Evolutionary conservation across 2,888 invertebrate species (phyloP).

Genomic region (Stictocephala bisonia): DNA sequence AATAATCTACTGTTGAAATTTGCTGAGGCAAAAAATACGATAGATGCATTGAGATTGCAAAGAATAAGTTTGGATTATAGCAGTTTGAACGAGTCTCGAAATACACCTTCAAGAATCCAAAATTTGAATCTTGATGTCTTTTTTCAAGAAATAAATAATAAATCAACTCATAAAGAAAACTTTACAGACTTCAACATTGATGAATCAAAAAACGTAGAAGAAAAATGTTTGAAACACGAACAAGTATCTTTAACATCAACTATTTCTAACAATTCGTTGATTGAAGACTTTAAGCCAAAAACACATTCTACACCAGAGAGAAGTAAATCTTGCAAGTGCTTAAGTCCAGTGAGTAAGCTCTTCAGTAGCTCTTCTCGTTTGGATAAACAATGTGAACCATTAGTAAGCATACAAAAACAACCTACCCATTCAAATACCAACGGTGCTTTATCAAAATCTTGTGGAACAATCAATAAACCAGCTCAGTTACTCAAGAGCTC

Average conservation of each 20-base stretch:
- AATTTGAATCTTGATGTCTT: background rate
- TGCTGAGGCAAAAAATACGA: conserved; percentile 53
- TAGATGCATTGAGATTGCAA: conserved; percentile 51
- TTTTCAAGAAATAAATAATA: background rate
- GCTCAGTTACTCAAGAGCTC: too few species aligned
- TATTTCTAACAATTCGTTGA: background rate
- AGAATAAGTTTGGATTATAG: conserved; percentile 11
- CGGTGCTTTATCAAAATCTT: too few species aligned
- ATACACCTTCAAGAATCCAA: background rate
- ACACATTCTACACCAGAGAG: conserved; percentile 28
- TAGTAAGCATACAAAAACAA: conserved; percentile 12
- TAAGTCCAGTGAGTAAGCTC: conserved; percentile 44
- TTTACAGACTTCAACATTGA: too few species aligned
- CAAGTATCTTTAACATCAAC: background rate
- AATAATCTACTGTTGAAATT: conserved; percentile 51
- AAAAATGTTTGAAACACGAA: background rate
- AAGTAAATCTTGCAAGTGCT: too few species aligned
- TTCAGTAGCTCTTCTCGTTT: conserved; percentile 44
- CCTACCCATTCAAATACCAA: too few species aligned
- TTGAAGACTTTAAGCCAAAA: conserved; percentile 8
- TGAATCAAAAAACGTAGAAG: background rate
- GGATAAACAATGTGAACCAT: conserved; percentile 39
- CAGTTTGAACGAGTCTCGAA: background rate
- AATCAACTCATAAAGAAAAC: background rate
- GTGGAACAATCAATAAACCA: too few species aligned